Evolutionary conservation across 2,888 invertebrate genomes (phyloP), one percentile per base, ranked within the genome.

Genomic region (Geotrupes spiniger): DNA sequence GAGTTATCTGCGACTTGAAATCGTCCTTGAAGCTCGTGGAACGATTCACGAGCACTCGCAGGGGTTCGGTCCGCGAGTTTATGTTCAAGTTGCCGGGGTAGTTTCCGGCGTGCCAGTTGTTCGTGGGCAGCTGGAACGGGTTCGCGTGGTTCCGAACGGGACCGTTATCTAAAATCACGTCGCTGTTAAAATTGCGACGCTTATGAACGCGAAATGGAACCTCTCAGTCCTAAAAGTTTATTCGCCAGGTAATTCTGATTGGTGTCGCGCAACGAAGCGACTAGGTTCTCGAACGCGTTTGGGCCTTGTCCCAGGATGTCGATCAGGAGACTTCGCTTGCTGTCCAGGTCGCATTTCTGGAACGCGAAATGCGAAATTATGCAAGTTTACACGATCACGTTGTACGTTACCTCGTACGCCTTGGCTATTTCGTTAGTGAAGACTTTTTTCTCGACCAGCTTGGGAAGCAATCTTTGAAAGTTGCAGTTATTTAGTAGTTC

Each of bases 21-120:
- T 77, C 60, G 55, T 75, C 51, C 10, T 46, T 42, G 31, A 57
- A 57, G 28, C 46, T 42, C 1, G 14, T 36, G 2, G 52, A 47
- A 8, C 36, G 17, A 40, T 37, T 40, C 1, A 57, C 55, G 5
- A 36, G 16, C 4, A 57, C 40, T 37, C 49, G 10, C n/a, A 55
- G 27, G 1, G 47, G 51, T 12, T 50, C 47, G n/a, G 44, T 50
- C 28, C 44, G 45, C 26, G 37, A 28, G 28, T 46, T 42, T 6
- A 53, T 41, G 21, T 21, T 21, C 6, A 21, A 21, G 9, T 43
- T 43, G 15, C 38, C 38, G 8, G 17, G 28, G 5, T 36, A 21
- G 26, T 14, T 33, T 12, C 14, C 14, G 4, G 2, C 14, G 3
- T 33, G 8, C 14, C 5, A 33, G 4, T 33, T 29, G 1, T 11